Conservation (phyloP, 2,888 invertebrate genomes). For the Dynastes maya region DNA sequence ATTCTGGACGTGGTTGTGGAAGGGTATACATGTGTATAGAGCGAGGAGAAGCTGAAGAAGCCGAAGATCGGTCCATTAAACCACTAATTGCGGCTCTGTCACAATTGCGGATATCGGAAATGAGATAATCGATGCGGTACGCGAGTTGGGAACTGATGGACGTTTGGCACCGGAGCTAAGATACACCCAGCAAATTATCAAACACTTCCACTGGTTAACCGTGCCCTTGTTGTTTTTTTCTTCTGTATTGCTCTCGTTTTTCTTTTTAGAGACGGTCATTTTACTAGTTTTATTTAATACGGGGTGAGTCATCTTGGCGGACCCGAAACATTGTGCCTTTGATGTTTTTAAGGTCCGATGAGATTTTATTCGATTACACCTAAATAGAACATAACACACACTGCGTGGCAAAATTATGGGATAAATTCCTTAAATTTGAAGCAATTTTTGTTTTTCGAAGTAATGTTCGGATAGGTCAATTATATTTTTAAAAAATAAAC, state of each 20-base stretch:
- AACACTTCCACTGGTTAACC: constrained; percentile 6
- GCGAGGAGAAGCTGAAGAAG: constrained; percentile 58
- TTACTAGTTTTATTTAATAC: too few species aligned
- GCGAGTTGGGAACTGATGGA: constrained; percentile 59
- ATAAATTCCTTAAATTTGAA: too few species aligned
- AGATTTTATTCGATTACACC: too few species aligned
- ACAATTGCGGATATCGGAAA: constrained; percentile 67
- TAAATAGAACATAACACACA: too few species aligned
- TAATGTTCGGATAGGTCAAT: too few species aligned
- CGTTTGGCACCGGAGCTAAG: neutral
- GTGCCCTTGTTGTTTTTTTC: neutral
- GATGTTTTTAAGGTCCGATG: too few species aligned
- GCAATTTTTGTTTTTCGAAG: too few species aligned
- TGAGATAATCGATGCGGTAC: constrained; percentile 68
- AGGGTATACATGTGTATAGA: neutral
- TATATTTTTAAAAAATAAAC: too few species aligned
- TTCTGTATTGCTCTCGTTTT: neutral
- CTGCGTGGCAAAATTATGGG: too few species aligned
- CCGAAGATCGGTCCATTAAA: constrained; percentile 65
- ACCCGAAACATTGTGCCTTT: too few species aligned
- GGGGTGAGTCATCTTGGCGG: too few species aligned
- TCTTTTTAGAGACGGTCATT: too few species aligned
- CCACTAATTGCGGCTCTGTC: constrained; percentile 68
- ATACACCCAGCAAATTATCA: constrained; percentile 1
- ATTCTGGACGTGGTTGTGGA: neutral